Conservation (phyloP, 2,888 invertebrate species). For the Sarcophaga variegata region DNA sequence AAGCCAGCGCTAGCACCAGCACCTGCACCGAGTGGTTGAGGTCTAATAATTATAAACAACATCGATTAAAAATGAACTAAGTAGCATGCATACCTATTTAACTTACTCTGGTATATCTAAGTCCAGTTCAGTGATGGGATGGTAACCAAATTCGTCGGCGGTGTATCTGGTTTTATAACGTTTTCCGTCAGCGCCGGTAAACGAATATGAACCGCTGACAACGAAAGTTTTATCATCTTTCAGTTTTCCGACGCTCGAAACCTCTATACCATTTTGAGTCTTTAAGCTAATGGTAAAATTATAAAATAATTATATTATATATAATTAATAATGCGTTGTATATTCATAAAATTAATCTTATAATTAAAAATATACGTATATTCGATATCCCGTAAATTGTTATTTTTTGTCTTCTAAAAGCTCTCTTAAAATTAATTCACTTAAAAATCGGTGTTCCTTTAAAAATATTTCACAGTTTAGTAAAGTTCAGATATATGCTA, state of each 20-base stretch:
- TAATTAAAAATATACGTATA: too few species aligned
- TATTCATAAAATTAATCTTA: too few species aligned
- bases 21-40: constrained; percentile 70
- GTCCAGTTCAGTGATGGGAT: constrained; percentile 82
- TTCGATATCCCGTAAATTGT: too few species aligned
- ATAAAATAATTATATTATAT: too few species aligned
- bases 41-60: constrained; percentile 67
- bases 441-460: too few species aligned
- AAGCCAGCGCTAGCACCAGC: constrained; percentile 59
- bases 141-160: constrained; percentile 81
- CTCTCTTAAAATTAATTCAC: too few species aligned
- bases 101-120: constrained; percentile 80
- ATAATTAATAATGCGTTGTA: too few species aligned
- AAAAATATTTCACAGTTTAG: too few species aligned
- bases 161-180: constrained; percentile 81
- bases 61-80: not conserved
- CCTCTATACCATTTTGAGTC: constrained; percentile 81
- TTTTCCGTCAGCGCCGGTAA: constrained; percentile 81
- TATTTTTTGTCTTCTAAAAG: too few species aligned
- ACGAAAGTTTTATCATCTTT: constrained; percentile 81
- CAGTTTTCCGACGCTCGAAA: constrained; percentile 80
- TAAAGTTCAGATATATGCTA: too few species aligned
- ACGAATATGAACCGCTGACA: constrained; percentile 81
- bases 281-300: constrained; percentile 74
- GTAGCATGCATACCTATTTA: not conserved